Evolutionary conservation across 1,140 invertebrate genomes (phyloP).

Genomic region (Lordiphosa collinella): DNA sequence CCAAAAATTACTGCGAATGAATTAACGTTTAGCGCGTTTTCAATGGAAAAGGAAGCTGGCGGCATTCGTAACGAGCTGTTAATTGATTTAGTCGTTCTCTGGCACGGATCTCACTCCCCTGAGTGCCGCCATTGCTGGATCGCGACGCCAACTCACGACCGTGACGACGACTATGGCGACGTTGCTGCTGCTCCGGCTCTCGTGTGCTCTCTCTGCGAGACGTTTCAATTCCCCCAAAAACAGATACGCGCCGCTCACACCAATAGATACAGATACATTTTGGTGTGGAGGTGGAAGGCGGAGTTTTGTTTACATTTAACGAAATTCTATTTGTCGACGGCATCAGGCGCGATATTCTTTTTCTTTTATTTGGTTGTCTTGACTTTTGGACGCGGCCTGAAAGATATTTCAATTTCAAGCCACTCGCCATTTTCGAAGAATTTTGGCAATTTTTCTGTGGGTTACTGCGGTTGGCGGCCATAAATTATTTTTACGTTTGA

Average conservation of each 20-base stretch:
- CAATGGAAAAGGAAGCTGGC: constrained; percentile 48
- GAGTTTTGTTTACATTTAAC: constrained; percentile 79
- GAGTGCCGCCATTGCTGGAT: constrained; percentile 68
- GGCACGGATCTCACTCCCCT: constrained; percentile 29
- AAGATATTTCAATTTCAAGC: constrained; percentile 76
- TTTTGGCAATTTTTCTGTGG: constrained; percentile 37
- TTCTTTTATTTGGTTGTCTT: constrained; percentile 32
- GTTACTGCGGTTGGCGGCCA: constrained; percentile 50
- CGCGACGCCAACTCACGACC: constrained; percentile 47
- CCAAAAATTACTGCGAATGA: constrained; percentile 47
- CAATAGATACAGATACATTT: constrained; percentile 34
- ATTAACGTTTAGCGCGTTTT: constrained; percentile 49
- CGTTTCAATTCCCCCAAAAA: constrained; percentile 38
- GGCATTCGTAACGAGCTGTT: constrained; percentile 69
- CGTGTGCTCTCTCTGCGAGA: constrained; percentile 10
- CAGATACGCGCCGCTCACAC: constrained; percentile 8
- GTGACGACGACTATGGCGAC: constrained; percentile 44
- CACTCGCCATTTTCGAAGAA: constrained; percentile 63
- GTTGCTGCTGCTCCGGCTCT: background rate
- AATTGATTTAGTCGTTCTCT: constrained; percentile 72
- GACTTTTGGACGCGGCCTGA: constrained; percentile 49
- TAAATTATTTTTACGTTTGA: constrained; percentile 76
- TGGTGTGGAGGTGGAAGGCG: constrained; percentile 44
- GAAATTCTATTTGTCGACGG: constrained; percentile 77
- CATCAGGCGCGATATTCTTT: constrained; percentile 53